Evolutionary conservation across 2,888 invertebrate species (phyloP), one percentile per base, ranked within the genome.

Genomic region (Erannis defoliaria): DNA sequence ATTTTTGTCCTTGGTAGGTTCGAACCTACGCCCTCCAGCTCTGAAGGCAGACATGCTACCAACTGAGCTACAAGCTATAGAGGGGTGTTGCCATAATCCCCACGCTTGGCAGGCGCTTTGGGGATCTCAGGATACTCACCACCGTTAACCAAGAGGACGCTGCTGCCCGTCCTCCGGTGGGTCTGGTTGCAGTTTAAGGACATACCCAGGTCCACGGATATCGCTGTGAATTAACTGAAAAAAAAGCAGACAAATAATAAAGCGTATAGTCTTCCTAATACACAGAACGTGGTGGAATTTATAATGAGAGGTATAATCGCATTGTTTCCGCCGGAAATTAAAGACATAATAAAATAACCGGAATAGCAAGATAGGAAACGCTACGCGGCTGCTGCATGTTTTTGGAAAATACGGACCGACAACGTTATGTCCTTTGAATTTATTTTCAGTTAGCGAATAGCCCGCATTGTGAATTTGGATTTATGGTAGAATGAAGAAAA

Each of bases 261-360:
- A 46, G 5, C 31, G 3, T 6, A 46, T 31, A 18, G 19, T 33
- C 18, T 29, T 2, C 6, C 1, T 31, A 18, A 12, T 9, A 12
- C 33, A 26, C 26, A 50, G 16, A 26, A 8, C 37, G 10, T n/a
- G 43, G 38, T 29, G 26, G 38, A 40, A 53, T 53, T 1, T 46
- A 59, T 53, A 59, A 59, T 53, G 51, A 51, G 43, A 29, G 45
- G 46, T 35, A 57, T 50, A 57, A 50, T 50, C 26, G 31, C 50
- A 57, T 57, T 51, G 57, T 45, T 43, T 29, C 42, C 12, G 49
- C 42, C 49, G 26, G 43, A 57, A 50, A 57, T 53, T 53, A 53
- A 53, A 38, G 59, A 31, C 33, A 46, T 21, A 38, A 50, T 59
- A 53, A 59, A 59, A 48, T 59, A 59, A 46, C 59, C 40, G 53